Base-by-base conservation (phyloP, 2,888 invertebrate genomes). In the Pheosia gnoma region DNA sequence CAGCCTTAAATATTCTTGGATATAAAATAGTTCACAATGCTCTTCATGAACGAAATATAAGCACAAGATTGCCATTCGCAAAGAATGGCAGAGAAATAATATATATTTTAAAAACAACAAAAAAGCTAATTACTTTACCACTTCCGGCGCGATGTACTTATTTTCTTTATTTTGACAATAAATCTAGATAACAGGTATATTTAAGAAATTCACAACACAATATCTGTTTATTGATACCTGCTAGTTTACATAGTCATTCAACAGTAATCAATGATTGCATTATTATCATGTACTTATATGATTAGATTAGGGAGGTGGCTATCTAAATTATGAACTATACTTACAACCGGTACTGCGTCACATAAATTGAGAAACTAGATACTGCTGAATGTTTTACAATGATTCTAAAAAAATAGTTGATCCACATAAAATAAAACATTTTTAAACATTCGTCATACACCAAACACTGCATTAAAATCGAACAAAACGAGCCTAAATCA, bases 401-500 rank as follows among this genome's bases (percentile, higher is more conserved):
- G 25, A 25, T 25, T 25, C 25, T 25, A 25, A 25, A 25, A 25
- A 25, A 25, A 25, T 25, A 25, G 25, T 25, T 25, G 25, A 25
- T 25, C 25, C 25, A 25, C 0, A 25, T 25, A 25, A 25, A 25
- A 25, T 25, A 25, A 25, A 25, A 25, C 25, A 25, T 25, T 25
- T 25, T 3, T 8, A 41, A 41, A 41, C 41, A 25, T 51, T 13
- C 25, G 51, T 13, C 4, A 13, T 13, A 51, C 13, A 51, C 13
- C 6, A 51, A 51, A 51, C 51, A 51, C 51, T n/a, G 11, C 10
- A 47, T 10, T 10, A 47, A 47, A 13, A 53, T 10, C 10, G 57
- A 55, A 25, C 25, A n/a, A 60, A 51, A 58, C 39, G 10, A 37
- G 25, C 25, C 51, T 60, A 66, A 72, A 72, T 59, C 68, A 65